Base-by-base conservation (phyloP, 2,113 vertebrate genomes). In the Meriones unguiculatus region DNA sequence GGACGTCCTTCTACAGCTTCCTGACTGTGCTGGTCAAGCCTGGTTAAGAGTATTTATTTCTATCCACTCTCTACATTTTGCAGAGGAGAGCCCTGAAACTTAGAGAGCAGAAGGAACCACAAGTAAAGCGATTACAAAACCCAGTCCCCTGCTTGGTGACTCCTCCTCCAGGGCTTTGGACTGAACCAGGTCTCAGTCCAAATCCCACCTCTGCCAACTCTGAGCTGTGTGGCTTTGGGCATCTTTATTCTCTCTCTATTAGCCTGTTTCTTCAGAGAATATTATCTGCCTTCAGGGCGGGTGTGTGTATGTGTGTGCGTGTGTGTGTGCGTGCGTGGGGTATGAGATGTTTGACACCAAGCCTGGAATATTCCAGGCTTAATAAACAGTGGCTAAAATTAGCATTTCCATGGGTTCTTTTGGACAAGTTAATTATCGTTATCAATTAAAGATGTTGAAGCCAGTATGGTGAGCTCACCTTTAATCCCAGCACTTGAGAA, bases 201-300 rank as follows among this genome's bases (percentile, higher is more conserved):
- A 86, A 87, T 76, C 73, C 72, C 41, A 64, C 89, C 28, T 73
- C 30, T 89, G 87, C 41, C n/a, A 73, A 7, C 92, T 30, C 52
- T 25, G 73, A 28, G 30, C 64, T 77, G 2, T 82, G 64, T 95
- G 75, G 81, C 64, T 91, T 91, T 75, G 41, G 57, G n/a, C 6
- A 78, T n/a, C 24, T 84, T 94, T 46, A 93, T 32, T 93, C 87
- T 41, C 87, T 65, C 50, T 93, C 54, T 92, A 81, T 93, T 75
- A 93, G 81, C 57, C 64, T 92, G 41, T 80, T 89, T 96, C 65
- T 38, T 90, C 50, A 24, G 46, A 84, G 81, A 35, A 12, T 1
- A 59, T 25, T 73, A 57, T 7, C 67, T 64, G 18, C 22, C 24
- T 78, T 17, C 52, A 41, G 28, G 24, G 10, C 57, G 62, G 18